Conservation (phyloP, 2,888 invertebrate species). For the Tholera decimalis region DNA sequence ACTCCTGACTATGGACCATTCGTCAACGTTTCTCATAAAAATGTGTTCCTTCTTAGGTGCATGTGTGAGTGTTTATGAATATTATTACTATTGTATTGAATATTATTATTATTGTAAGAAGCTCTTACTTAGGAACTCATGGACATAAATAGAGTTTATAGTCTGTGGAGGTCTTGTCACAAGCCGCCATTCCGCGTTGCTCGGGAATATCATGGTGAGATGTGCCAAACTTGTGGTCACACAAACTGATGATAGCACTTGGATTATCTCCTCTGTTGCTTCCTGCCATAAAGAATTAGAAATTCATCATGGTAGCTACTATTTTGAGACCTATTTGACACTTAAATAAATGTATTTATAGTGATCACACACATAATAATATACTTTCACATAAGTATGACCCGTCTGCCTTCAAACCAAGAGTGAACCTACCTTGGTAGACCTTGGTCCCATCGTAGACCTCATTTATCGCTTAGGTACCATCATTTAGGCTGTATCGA, state of each 20-base stretch:
- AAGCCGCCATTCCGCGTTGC: constrained; percentile 92
- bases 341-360: too few species aligned
- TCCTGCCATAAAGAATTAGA: constrained; percentile 89
- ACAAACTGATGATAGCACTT: constrained; percentile 94
- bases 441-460: too few species aligned
- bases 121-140: constrained; percentile 93
- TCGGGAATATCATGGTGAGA: constrained; percentile 96
- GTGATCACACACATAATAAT: too few species aligned
- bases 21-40: not conserved
- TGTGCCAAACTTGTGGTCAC: constrained; percentile 95
- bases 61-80: too few species aligned
- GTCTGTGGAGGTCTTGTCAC: constrained; percentile 74
- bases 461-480: too few species aligned
- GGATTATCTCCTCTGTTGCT: constrained; percentile 93
- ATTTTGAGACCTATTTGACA: not conserved
- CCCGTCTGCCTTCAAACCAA: too few species aligned
- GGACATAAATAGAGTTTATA: constrained; percentile 92
- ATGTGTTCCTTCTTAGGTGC: too few species aligned
- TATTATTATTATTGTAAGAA: not conserved
- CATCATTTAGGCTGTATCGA: too few species aligned
- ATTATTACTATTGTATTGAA: not conserved
- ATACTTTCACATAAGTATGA: too few species aligned
- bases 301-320: not conserved
- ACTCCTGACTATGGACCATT: not conserved
- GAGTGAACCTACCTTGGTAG: too few species aligned